Conservation (phyloP, 2,113 vertebrate genomes). For the Vombatus ursinus region DNA sequence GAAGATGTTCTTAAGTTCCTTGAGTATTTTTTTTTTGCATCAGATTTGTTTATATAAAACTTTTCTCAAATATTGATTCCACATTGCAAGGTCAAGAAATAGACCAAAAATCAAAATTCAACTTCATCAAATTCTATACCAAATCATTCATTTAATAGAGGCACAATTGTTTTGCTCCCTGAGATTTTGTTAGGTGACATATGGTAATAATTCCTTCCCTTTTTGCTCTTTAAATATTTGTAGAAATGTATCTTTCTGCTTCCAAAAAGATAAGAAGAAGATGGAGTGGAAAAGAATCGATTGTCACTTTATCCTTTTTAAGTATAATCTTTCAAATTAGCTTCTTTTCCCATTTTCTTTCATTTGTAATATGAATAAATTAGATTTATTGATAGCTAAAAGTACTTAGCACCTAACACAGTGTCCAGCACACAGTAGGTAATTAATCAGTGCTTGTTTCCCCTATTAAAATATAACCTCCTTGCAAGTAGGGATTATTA, state of each 20-base stretch:
- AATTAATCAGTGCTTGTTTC: background rate
- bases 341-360: background rate
- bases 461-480: background rate
- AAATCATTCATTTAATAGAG: slow-evolving; percentile 13
- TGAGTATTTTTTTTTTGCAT: slow-evolving; percentile 9
- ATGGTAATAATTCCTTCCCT: background rate
- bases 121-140: background rate
- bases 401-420: background rate
- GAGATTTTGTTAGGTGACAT: background rate
- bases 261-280: slow-evolving; percentile 44
- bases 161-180: background rate
- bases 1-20: background rate
- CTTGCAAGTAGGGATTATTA: background rate
- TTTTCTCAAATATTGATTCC: background rate
- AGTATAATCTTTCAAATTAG: slow-evolving; percentile 35
- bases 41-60: background rate
- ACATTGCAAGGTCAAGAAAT: slow-evolving; percentile 31
- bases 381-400: slow-evolving; percentile 25
- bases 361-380: slow-evolving; percentile 35
- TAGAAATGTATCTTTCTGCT: slow-evolving; percentile 26
- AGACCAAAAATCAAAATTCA: background rate
- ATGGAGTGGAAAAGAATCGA: slow-evolving; percentile 42
- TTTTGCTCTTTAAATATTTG: slow-evolving; percentile 35
- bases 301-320: slow-evolving; percentile 22
- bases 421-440: too few species aligned